These are phyloP conservation scores for Dicroscelio sp. DNA, from an alignment of 2,888 invertebrate genomes.

Conservation along the genomic window DNA sequence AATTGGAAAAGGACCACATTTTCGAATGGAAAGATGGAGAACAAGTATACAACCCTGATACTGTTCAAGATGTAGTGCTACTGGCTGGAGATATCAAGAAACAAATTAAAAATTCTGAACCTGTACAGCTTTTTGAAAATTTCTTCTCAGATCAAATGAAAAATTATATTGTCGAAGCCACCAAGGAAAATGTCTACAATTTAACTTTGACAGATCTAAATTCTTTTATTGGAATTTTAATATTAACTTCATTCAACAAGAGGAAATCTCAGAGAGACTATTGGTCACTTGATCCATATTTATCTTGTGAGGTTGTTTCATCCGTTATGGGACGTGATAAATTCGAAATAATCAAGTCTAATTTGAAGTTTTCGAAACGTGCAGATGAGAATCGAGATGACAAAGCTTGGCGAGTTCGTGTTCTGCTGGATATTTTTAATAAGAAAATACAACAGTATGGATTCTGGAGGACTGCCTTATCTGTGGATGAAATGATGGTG, in stretches of 20 bases:
- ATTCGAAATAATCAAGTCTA: slow-evolving; percentile 73
- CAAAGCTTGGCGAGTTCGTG: slow-evolving; percentile 64
- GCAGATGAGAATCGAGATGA: too few relatives aligned
- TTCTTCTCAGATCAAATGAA: too few relatives aligned
- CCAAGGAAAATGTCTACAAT: slow-evolving; percentile 72
- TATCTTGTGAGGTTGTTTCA: slow-evolving; percentile 63
- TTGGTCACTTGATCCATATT: slow-evolving; percentile 71
- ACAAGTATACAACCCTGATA: too few relatives aligned
- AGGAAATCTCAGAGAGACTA: slow-evolving; percentile 71
- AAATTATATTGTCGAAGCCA: slow-evolving; percentile 74
- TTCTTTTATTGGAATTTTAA: slow-evolving; percentile 69
- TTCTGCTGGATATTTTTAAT: slow-evolving; percentile 59
- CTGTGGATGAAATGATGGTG: slow-evolving; percentile 78
- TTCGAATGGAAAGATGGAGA: too few relatives aligned
- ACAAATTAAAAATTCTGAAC: too few relatives aligned
- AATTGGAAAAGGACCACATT: too few relatives aligned
- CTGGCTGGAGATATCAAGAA: too few relatives aligned
- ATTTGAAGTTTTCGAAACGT: too few relatives aligned
- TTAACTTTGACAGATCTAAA: slow-evolving; percentile 51
- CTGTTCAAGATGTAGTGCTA: too few relatives aligned
- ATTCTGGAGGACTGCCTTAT: slow-evolving; percentile 68
- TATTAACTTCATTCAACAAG: slow-evolving; percentile 57
- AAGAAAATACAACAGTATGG: slow-evolving; percentile 62
- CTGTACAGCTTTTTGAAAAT: too few relatives aligned
- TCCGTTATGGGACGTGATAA: slow-evolving; percentile 66